A percentile compares a stretch with the other conserved stretches of the same genome.
Evolutionary conservation across 2,113 vertebrate genomes (phyloP).

Genomic region (Antechinus stuartii): DNA sequence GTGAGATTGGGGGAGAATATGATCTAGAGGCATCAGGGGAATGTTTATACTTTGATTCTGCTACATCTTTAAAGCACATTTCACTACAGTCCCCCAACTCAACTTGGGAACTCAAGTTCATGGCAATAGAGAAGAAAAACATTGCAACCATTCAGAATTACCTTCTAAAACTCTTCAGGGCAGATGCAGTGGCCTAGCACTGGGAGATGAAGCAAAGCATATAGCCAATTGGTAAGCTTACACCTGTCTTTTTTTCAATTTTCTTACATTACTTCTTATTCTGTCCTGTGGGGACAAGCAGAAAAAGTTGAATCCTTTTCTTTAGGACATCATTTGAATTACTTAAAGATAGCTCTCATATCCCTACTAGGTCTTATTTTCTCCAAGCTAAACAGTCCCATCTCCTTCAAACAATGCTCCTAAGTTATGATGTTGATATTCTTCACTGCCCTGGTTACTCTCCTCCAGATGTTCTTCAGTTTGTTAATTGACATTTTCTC

Average conservation of each 20-base stretch:
- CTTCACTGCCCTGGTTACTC: not conserved
- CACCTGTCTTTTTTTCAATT: not conserved
- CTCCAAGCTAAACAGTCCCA: not conserved
- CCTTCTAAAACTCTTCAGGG: not conserved
- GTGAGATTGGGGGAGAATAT: not conserved
- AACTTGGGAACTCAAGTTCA: not conserved
- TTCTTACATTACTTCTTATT: not conserved
- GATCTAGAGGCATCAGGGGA: not conserved
- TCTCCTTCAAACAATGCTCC: not conserved
- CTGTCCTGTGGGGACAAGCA: not conserved
- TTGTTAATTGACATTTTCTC: not conserved
- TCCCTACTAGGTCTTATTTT: not conserved
- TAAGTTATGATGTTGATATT: not conserved
- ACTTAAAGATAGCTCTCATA: not conserved
- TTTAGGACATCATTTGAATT: not conserved
- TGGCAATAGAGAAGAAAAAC: not conserved
- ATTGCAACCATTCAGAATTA: not conserved
- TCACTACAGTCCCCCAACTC: not conserved
- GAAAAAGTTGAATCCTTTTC: not conserved
- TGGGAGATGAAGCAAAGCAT: not conserved
- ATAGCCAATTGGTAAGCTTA: not conserved
- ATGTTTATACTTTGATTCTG: not conserved
- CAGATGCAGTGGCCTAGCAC: not conserved
- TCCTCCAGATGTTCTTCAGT: not conserved
- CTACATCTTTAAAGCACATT: not conserved